A percentile compares a stretch with the other conserved stretches of the same genome.
phyloP scores from a whole-genome alignment of 2,888 invertebrate species.

The Odontocolon sp. region DNA sequence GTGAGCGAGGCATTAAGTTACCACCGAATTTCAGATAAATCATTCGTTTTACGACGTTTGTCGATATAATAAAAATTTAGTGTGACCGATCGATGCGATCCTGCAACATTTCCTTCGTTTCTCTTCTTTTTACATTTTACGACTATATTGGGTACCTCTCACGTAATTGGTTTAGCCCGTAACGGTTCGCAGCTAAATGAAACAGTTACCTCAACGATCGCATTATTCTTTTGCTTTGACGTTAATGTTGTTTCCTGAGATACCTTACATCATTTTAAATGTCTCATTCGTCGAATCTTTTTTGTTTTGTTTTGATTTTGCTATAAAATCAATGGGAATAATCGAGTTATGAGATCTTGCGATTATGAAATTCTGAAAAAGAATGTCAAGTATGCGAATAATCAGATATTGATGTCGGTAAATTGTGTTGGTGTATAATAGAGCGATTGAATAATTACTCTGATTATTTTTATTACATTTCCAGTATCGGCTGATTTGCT shows the following conservation, averaged over 20 bases:
- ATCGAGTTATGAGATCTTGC: neutral
- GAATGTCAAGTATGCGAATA: no score
- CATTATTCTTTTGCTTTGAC: neutral
- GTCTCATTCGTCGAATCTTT: neutral
- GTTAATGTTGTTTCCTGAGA: constrained; percentile 4
- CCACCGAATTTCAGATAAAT: constrained; percentile 2
- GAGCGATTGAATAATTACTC: no score
- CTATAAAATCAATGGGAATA: neutral
- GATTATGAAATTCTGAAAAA: neutral
- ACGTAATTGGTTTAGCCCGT: constrained; percentile 17
- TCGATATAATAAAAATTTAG: constrained; percentile 12
- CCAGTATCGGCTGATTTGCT: no score
- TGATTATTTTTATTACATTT: no score
- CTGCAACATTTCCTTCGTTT: neutral
- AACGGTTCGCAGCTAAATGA: constrained; percentile 13
- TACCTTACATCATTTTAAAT: constrained; percentile 31
- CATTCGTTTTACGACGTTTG: constrained; percentile 21
- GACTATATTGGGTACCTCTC: constrained; percentile 1
- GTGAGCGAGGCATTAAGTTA: neutral
- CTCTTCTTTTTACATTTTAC: constrained; percentile 10
- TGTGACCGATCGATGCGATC: neutral
- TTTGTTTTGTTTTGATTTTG: no score
- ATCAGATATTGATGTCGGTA: no score
- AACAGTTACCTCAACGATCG: constrained; percentile 28
- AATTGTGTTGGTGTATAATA: no score